A percentile compares a stretch with the other conserved stretches of the same genome.
Conservation (phyloP, 1,140 invertebrate species). For the Ceratoteleas bidentatus region DNA sequence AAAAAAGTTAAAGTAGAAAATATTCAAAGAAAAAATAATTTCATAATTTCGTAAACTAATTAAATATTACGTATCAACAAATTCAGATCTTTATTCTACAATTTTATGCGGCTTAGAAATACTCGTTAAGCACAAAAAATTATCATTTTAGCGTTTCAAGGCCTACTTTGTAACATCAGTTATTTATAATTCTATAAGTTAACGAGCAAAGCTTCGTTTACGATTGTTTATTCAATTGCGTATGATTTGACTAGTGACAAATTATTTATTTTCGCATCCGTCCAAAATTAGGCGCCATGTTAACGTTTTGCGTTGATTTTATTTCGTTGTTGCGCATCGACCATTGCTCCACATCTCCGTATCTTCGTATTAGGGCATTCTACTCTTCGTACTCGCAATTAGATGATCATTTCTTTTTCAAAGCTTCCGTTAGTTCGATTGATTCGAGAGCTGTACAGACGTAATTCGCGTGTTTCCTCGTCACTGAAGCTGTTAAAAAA, state of each 20-base stretch:
- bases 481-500: background rate
- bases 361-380: constrained; percentile 26
- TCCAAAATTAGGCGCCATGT: constrained; percentile 15
- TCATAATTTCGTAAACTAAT: no score
- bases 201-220: background rate
- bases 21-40: no score
- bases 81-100: no score
- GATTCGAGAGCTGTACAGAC: no score
- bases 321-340: constrained; percentile 34
- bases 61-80: no score
- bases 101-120: no score
- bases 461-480: no score
- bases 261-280: constrained; percentile 34
- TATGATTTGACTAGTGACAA: no score
- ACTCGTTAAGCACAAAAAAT: no score
- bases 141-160: no score
- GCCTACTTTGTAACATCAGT: constrained; percentile 36
- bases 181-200: constrained; percentile 18
- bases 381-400: constrained; percentile 20
- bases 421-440: no score
- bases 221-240: background rate
- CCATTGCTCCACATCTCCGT: background rate
- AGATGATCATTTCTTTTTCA: constrained; percentile 11
- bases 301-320: constrained; percentile 41
- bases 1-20: no score